Evolutionary conservation across 2,888 invertebrate species (phyloP), one percentile per base, ranked within the genome.

Genomic region (Eristalis intricaria): DNA sequence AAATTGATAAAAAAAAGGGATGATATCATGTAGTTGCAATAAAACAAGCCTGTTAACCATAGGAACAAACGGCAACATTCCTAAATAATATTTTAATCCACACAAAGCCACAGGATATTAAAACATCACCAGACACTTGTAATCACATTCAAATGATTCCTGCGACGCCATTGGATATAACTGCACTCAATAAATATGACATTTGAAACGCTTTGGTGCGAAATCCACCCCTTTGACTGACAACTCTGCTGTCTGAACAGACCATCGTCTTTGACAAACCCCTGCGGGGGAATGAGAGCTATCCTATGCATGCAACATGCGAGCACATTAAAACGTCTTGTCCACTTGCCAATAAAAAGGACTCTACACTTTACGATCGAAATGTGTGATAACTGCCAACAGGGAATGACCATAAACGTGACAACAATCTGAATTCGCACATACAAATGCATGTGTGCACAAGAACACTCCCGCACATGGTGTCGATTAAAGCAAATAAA

Each of bases 371-470:
- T 78, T 58, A 69, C 65, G 60, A 74, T 70, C 69, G 70, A 75
- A 75, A 73, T 81, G 66, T 81, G 61, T 23, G 68, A 83, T 74
- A 69, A 73, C 35, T 76, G 83, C 77, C 76, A 70, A 73, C 69
- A 64, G 58, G 35, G 69, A 70, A 70, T 38, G 40, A 83, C 65
- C 35, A 78, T 38, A 86, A 69, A 79, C 83, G 86, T 83, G 86
- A 83, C 86, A 79, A 64, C 43, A 70, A 79, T 83, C 75, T 78
- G 26, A 64, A 83, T 87, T 71, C 38, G 58, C 58, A 77, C 26
- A 63, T 65, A 64, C n/a, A 10, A 23, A 56, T 32, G 5, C 35
- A 26, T 43, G 70, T 68, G 68, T 38, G 22, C 8, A 10, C 32
- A 32, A 32, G 32, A 32, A 32, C 10, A 60, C 60, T 60, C 50